These are phyloP conservation scores for Catharus ustulatus DNA, from an alignment of 2,797 vertebrate genomes.

Conservation along the genomic window DNA sequence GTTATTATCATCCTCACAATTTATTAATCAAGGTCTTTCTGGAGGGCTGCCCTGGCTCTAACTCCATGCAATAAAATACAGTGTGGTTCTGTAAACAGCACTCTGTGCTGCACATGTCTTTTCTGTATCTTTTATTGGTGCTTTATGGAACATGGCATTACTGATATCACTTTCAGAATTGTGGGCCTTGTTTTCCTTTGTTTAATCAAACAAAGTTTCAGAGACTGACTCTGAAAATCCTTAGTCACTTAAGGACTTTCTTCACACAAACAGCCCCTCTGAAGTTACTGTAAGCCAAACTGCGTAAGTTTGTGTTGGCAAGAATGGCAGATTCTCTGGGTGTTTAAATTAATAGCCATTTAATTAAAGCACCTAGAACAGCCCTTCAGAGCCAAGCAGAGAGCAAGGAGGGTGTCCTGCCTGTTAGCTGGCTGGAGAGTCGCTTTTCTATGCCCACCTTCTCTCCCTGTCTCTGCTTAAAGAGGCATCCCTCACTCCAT, in stretches of 20 bases:
- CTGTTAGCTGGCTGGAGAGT: background rate
- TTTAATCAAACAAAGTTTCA: background rate
- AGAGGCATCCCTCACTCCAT: background rate
- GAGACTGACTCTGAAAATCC: background rate
- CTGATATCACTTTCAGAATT: background rate
- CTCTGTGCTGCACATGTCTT: background rate
- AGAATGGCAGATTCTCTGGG: background rate
- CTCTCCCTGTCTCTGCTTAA: background rate
- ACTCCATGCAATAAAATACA: background rate
- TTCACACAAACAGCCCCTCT: background rate
- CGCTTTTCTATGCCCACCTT: background rate
- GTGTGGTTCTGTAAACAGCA: background rate
- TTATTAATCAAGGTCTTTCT: background rate
- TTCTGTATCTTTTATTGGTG: background rate
- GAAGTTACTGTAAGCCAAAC: background rate
- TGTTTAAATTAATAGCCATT: background rate
- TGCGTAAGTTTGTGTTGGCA: background rate
- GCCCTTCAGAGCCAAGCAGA: background rate
- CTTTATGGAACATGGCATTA: background rate
- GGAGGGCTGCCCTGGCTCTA: background rate
- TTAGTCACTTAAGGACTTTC: background rate
- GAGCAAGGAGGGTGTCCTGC: background rate
- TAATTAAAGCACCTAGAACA: background rate
- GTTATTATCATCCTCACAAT: background rate
- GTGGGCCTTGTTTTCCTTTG: background rate